A percentile compares a stretch with the other conserved stretches of the same genome.
Conservation (phyloP, 1,140 invertebrate species). For the Ylistrum balloti region DNA sequence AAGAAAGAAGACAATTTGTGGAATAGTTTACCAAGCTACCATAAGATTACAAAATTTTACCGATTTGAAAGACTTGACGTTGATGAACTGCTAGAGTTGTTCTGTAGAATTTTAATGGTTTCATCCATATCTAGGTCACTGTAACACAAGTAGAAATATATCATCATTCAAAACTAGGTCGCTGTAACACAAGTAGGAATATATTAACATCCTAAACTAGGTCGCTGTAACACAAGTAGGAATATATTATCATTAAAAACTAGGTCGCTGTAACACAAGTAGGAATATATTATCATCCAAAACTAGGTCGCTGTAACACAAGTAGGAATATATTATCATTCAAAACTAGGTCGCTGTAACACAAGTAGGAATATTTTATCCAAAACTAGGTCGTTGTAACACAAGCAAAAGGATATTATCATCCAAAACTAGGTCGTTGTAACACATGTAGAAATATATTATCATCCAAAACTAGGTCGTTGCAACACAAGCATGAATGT, state of each 20-base stretch:
- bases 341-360: no score
- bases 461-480: background rate
- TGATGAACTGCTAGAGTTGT: slow-evolving; percentile 82
- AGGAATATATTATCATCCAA: background rate
- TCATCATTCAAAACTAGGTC: background rate
- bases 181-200: background rate
- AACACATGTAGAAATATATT: background rate
- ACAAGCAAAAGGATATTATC: background rate
- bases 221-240: background rate
- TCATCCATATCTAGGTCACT: slow-evolving; percentile 83
- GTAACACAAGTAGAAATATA: slow-evolving; percentile 52
- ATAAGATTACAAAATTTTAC: background rate
- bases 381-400: background rate
- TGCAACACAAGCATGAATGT: background rate
- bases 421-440: background rate
- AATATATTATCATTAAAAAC: background rate
- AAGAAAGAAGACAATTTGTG: no score
- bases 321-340: background rate
- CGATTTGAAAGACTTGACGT: slow-evolving; percentile 78
- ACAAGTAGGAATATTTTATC: background rate
- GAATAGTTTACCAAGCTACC: no score
- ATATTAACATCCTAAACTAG: background rate
- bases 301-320: background rate
- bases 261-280: background rate
- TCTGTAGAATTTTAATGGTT: slow-evolving; percentile 75